Evolutionary conservation across 2,888 invertebrate species (phyloP).

Genomic region (Escarpia spicata): DNA sequence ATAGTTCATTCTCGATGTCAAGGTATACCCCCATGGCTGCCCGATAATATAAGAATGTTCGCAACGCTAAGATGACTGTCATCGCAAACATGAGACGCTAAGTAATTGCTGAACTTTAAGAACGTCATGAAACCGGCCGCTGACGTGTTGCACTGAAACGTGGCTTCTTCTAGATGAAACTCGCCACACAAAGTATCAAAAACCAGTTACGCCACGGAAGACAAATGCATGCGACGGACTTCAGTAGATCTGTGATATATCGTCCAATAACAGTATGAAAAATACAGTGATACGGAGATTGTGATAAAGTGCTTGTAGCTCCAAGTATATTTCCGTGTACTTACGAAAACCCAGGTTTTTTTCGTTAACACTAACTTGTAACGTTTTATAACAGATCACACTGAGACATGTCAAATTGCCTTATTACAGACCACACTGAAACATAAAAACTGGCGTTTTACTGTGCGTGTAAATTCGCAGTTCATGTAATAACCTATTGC

Average conservation of each 20-base stretch:
- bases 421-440: background rate
- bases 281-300: background rate
- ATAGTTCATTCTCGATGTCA: too few species aligned
- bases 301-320: background rate
- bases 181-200: background rate
- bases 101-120: too few species aligned
- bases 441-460: background rate
- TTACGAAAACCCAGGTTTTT: background rate
- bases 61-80: too few species aligned
- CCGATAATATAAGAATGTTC: too few species aligned
- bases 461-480: background rate
- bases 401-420: background rate
- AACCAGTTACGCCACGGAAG: background rate
- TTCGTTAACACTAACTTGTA: background rate
- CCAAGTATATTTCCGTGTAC: background rate
- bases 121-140: too few species aligned
- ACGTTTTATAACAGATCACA: background rate
- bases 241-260: background rate
- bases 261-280: background rate
- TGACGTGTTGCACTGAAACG: background rate
- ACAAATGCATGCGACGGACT: background rate
- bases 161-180: background rate
- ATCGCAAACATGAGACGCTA: too few species aligned
- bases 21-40: too few species aligned
- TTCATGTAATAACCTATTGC: background rate